phyloP scores from a whole-genome alignment of 2,888 invertebrate species.

The Eubasilissa splendida region DNA sequence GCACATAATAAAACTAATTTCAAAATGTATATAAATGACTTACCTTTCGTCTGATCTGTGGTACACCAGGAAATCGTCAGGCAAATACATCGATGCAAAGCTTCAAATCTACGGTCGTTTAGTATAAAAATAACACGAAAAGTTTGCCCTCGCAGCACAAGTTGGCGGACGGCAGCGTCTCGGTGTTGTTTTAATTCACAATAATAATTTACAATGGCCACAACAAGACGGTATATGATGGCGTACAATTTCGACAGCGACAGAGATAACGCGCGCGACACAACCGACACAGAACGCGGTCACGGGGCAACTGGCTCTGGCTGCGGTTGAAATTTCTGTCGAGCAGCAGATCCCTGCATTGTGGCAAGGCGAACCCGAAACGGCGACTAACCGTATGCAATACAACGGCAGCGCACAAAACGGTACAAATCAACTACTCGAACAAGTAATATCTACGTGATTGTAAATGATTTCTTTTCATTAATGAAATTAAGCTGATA shows the following conservation, averaged over 20 bases:
- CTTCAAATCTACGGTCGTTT: too few species aligned
- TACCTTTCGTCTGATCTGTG: slow-evolving; percentile 52
- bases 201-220: not conserved
- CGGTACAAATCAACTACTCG: not conserved
- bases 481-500: not conserved
- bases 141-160: too few species aligned
- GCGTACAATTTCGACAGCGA: not conserved
- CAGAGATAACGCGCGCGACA: not conserved
- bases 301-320: not conserved
- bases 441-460: not conserved
- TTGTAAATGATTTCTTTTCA: not conserved
- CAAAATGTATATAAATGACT: not conserved
- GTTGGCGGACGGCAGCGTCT: too few species aligned
- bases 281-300: not conserved
- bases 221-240: not conserved
- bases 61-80: slow-evolving; percentile 47
- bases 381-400: too few species aligned
- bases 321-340: too few species aligned
- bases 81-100: slow-evolving; percentile 46
- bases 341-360: too few species aligned
- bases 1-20: not conserved
- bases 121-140: too few species aligned
- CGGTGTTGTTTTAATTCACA: not conserved
- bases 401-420: not conserved
- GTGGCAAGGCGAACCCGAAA: too few species aligned